Evolutionary conservation across 2,888 invertebrate genomes (phyloP).

Genomic region (Patella caerulea): DNA sequence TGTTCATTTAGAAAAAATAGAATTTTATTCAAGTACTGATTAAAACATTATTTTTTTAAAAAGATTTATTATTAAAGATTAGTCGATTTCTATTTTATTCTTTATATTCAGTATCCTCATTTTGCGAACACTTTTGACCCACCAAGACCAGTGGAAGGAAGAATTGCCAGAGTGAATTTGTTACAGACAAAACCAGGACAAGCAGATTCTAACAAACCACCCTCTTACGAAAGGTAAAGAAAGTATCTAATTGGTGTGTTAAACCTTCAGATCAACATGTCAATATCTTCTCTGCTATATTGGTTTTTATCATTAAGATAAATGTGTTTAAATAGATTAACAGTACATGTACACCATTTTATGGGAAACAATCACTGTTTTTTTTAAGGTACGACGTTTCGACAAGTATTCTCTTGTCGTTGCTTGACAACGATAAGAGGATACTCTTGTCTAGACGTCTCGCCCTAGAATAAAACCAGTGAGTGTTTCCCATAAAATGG

Average conservation of each 20-base stretch:
- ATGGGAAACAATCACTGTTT: no score
- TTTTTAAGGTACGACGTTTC: no score
- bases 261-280: not conserved
- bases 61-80: no score
- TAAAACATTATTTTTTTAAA: no score
- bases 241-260: not conserved
- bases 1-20: not conserved
- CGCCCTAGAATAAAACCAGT: no score
- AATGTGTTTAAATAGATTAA: not conserved
- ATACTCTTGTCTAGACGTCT: no score
- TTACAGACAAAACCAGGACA: not conserved
- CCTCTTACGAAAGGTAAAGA: not conserved
- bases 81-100: not conserved
- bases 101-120: conserved; percentile 57
- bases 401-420: no score
- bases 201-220: not conserved
- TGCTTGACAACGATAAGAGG: no score
- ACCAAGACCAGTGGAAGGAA: conserved; percentile 63
- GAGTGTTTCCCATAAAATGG: no score
- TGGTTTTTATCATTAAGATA: not conserved
- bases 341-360: not conserved
- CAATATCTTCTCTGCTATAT: not conserved
- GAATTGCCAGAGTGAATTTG: conserved; percentile 48
- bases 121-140: conserved; percentile 64
- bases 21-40: no score